Evolutionary conservation across 2,888 invertebrate genomes (phyloP).

Genomic region (Hirtodrosophila histrioides): DNA sequence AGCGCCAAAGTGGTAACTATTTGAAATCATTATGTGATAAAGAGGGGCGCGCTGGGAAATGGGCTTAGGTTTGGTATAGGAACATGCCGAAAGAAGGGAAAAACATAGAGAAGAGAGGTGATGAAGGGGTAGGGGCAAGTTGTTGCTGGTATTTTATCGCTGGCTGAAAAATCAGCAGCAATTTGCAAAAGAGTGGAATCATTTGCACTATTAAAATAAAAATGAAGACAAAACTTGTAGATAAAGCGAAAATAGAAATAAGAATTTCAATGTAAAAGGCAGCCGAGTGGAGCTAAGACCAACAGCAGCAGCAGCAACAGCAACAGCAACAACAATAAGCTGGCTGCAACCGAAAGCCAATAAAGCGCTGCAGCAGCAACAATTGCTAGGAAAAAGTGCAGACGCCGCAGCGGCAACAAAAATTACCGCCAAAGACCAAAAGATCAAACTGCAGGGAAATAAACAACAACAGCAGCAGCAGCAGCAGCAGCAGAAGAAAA

Average conservation of each 20-base stretch:
- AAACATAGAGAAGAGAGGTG: background rate
- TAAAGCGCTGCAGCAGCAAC: slow-evolving; percentile 56
- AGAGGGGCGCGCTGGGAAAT: slow-evolving; percentile 28
- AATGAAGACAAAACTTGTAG: slow-evolving; percentile 79
- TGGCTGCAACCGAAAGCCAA: slow-evolving; percentile 58
- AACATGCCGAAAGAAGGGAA: slow-evolving; percentile 6
- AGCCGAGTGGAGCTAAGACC: slow-evolving; percentile 37
- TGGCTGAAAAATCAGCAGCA: slow-evolving; percentile 56
- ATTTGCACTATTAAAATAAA: slow-evolving; percentile 80
- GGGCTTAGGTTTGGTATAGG: slow-evolving; percentile 1
- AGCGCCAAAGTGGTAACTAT: slow-evolving; percentile 59
- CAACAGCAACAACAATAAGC: slow-evolving; percentile 29
- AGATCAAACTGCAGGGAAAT: slow-evolving; percentile 77
- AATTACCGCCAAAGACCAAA: slow-evolving; percentile 81
- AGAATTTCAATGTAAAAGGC: slow-evolving; percentile 47
- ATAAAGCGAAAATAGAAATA: slow-evolving; percentile 68
- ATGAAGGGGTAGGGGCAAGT: slow-evolving; percentile 1
- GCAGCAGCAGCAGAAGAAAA: slow-evolving; percentile 32
- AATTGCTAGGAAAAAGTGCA: slow-evolving; percentile 67
- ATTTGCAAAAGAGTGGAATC: slow-evolving; percentile 63
- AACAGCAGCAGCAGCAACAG: slow-evolving; percentile 15
- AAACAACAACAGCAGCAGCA: slow-evolving; percentile 65
- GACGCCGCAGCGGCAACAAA: slow-evolving; percentile 60
- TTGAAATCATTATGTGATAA: slow-evolving; percentile 77
- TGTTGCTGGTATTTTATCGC: slow-evolving; percentile 46